These are phyloP conservation scores for Pseudomugil gertrudae DNA, from an alignment of 2,797 vertebrate genomes.

Conservation along the genomic window DNA sequence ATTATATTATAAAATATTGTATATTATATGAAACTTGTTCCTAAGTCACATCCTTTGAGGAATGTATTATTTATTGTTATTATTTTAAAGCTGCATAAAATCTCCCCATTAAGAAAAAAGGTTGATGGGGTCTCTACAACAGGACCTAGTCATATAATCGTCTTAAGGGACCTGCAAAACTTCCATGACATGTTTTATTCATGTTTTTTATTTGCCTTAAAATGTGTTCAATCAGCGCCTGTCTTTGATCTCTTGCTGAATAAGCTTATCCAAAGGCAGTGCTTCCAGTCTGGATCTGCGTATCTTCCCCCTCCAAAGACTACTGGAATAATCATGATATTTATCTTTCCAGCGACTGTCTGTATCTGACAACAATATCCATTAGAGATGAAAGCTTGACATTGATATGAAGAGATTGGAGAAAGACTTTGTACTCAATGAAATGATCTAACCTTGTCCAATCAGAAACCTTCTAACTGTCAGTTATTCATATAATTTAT, in stretches of 20 bases:
- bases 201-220: slow-evolving; percentile 75
- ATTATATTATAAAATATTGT: too few relatives aligned
- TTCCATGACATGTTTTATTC: slow-evolving; percentile 75
- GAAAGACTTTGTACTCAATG: slow-evolving; percentile 21
- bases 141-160: slow-evolving; percentile 44
- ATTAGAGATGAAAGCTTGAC: slow-evolving; percentile 70
- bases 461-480: slow-evolving; percentile 21
- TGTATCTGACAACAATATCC: slow-evolving; percentile 64
- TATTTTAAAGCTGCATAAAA: slow-evolving; percentile 45
- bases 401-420: slow-evolving; percentile 31
- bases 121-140: slow-evolving; percentile 36
- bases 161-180: slow-evolving; percentile 58
- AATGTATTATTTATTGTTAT: neutral
- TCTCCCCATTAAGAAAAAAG: slow-evolving; percentile 20
- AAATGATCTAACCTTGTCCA: slow-evolving; percentile 30
- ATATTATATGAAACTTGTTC: slow-evolving; percentile 37
- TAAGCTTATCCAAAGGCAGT: slow-evolving; percentile 68
- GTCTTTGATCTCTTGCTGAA: slow-evolving; percentile 73
- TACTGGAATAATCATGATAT: slow-evolving; percentile 75
- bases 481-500: slow-evolving; percentile 18
- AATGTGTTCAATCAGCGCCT: slow-evolving; percentile 65
- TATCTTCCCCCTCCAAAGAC: slow-evolving; percentile 64
- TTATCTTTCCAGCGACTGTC: slow-evolving; percentile 71
- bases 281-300: slow-evolving; percentile 57
- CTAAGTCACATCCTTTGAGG: slow-evolving; percentile 23